A percentile compares a stretch with the other conserved stretches of the same genome.
Evolutionary conservation across 37 sponge, comb jelly and placozoan genomes (phyloP).

Genomic region (Haliclona indistincta): DNA sequence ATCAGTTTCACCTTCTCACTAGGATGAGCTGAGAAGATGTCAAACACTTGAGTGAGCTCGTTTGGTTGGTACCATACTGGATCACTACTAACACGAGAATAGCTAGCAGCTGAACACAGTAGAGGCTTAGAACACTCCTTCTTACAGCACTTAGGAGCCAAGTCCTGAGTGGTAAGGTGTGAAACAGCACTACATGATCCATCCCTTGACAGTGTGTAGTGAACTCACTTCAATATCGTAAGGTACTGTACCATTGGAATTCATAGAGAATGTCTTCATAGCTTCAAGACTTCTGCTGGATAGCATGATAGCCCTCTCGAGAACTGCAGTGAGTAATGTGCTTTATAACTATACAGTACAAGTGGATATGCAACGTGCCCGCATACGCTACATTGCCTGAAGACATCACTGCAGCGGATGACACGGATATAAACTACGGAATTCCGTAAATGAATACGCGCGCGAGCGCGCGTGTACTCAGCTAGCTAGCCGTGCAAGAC

Average conservation of each 20-base stretch:
- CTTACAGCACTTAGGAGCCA: too few relatives aligned
- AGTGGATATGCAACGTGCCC: too few relatives aligned
- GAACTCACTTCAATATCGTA: constrained; percentile 71
- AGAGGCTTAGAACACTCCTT: too few relatives aligned
- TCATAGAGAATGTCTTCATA: constrained; percentile 73
- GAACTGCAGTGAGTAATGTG: constrained; percentile 9
- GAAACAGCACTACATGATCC: background rate
- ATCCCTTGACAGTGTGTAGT: background rate
- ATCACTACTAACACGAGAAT: constrained; percentile 5
- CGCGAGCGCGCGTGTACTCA: too few relatives aligned
- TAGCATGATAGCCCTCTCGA: constrained; percentile 21
- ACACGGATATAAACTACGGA: too few relatives aligned
- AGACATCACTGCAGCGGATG: too few relatives aligned
- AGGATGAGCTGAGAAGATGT: constrained; percentile 18
- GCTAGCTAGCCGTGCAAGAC: too few relatives aligned
- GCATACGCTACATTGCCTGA: too few relatives aligned
- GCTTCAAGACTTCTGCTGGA: constrained; percentile 62
- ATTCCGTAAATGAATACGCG: too few relatives aligned
- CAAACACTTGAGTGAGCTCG: constrained; percentile 45
- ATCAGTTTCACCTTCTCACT: constrained; percentile 41
- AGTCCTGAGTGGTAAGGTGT: too few relatives aligned
- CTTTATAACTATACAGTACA: too few relatives aligned
- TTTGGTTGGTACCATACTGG: constrained; percentile 59
- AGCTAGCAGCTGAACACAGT: too few relatives aligned
- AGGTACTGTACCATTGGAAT: background rate